A percentile compares a stretch with the other conserved stretches of the same genome.
These are phyloP conservation scores for Arctia plantaginis DNA, from an alignment of 2,888 invertebrate genomes.

Conservation along the genomic window DNA sequence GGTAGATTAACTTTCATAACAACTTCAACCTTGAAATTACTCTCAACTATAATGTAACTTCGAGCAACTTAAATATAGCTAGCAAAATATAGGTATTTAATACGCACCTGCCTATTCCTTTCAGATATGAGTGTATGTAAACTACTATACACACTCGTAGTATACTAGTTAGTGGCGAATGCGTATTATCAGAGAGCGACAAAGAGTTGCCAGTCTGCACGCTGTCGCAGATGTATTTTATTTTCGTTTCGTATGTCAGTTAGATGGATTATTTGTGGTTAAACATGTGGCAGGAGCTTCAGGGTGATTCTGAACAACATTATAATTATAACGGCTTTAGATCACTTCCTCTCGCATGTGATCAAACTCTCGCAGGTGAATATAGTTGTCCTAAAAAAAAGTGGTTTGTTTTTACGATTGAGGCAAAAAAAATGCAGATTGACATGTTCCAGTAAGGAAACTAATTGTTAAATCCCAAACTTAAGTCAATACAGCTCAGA, in stretches of 20 bases:
- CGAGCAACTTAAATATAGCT: no score
- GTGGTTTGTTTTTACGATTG: not conserved
- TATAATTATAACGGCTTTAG: not conserved
- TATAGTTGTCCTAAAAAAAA: not conserved
- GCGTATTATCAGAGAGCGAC: not conserved
- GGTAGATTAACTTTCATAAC: no score
- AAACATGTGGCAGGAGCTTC: conserved; percentile 18
- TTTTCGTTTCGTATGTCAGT: conserved; percentile 22
- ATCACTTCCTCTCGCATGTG: conserved; percentile 1
- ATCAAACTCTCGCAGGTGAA: not conserved
- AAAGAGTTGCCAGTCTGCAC: conserved; percentile 16
- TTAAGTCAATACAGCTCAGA: not conserved
- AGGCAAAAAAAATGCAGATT: not conserved
- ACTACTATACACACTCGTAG: not conserved
- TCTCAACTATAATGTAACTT: no score
- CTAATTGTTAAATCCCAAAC: no score
- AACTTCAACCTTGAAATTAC: no score
- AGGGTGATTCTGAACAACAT: conserved; percentile 10
- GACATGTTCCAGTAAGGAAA: no score
- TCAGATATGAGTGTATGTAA: no score
- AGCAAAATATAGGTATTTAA: no score
- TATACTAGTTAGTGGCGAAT: not conserved
- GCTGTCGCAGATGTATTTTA: conserved; percentile 6
- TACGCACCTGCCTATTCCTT: no score
- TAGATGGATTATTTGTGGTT: conserved; percentile 23